Percentiles rank a stretch among this genome's conserved stretches.
Conservation (phyloP, 2,113 vertebrate genomes). For the Bettongia penicillata region DNA sequence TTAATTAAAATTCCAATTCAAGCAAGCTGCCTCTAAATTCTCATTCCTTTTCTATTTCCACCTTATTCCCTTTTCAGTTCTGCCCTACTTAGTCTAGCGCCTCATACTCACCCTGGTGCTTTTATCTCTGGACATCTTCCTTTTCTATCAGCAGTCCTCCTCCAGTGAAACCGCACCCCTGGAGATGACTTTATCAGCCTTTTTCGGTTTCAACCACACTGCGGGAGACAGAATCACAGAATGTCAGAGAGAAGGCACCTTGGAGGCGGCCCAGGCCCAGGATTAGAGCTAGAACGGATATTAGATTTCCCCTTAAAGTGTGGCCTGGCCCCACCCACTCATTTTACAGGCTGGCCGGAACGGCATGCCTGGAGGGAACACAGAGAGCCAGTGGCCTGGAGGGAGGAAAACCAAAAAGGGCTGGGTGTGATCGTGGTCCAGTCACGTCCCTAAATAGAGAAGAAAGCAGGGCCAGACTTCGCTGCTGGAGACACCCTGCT, state of each 20-base stretch:
- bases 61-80: neutral
- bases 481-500: no score
- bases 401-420: neutral
- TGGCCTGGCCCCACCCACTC: no score
- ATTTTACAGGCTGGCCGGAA: neutral
- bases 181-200: neutral
- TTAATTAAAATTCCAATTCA: neutral
- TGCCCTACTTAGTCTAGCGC: neutral
- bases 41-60: neutral
- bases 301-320: no score
- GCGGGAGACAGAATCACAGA: neutral
- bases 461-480: no score
- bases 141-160: neutral
- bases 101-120: neutral
- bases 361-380: neutral
- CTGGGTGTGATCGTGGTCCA: neutral
- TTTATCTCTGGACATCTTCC: neutral
- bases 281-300: neutral
- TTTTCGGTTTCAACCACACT: neutral
- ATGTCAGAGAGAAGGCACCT: neutral
- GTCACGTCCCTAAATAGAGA: neutral
- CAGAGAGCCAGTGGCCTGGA: neutral
- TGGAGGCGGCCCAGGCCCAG: neutral
- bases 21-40: neutral
- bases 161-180: no score